A percentile compares a stretch with the other conserved stretches of the same genome.
Conservation (phyloP, 2,797 vertebrate species). For the Sus cebifrons region DNA sequence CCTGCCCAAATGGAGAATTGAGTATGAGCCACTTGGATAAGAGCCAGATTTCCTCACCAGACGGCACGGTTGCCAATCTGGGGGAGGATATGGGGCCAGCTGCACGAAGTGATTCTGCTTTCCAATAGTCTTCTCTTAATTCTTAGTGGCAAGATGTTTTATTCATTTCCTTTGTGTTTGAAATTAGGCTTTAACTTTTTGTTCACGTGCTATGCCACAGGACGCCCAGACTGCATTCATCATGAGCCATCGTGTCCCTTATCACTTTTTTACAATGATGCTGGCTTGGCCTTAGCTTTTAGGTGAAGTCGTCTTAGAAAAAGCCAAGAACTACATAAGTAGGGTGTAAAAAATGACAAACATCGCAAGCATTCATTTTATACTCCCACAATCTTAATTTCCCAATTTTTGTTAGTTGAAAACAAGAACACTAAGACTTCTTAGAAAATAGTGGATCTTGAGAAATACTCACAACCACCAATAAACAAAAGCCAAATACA, state of each 20-base stretch:
- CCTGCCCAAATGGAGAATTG: background rate
- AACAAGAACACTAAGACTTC: conserved; percentile 59
- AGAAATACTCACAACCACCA: conserved; percentile 20
- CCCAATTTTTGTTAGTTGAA: conserved; percentile 60
- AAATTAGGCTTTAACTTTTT: conserved; percentile 63
- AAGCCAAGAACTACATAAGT: conserved; percentile 71
- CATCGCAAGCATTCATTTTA: conserved; percentile 59
- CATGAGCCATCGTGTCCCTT: background rate
- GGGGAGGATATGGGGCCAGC: background rate
- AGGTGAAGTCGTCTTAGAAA: conserved; percentile 71
- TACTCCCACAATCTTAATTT: conserved; percentile 60
- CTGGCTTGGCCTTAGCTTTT: conserved; percentile 41
- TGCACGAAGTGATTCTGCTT: background rate
- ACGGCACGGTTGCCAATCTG: background rate
- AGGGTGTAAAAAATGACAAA: conserved; percentile 65
- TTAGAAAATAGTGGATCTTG: conserved; percentile 62
- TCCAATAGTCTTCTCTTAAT: conserved; percentile 4
- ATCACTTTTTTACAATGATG: conserved; percentile 62
- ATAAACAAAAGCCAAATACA: background rate
- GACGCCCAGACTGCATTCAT: conserved; percentile 28
- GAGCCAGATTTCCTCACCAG: background rate
- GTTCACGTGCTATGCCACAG: conserved; percentile 23
- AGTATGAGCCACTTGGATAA: background rate
- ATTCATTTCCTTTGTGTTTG: conserved; percentile 57
- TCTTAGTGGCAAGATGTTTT: conserved; percentile 49